phyloP scores from a whole-genome alignment of 2,888 invertebrate species.

The Cyaniris semiargus region DNA sequence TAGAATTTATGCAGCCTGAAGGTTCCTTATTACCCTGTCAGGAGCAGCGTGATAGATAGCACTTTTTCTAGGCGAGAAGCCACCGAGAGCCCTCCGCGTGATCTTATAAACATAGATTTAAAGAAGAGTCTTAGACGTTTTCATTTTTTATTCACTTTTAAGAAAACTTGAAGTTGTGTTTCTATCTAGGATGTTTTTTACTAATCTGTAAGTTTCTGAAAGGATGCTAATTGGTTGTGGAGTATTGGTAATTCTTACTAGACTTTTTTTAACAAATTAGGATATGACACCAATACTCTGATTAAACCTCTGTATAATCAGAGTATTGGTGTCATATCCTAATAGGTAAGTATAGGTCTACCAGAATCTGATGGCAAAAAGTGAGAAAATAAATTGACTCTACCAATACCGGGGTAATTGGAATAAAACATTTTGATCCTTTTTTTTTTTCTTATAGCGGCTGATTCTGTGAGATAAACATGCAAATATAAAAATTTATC shows the following conservation, averaged over 20 bases:
- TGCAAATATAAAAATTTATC: no score
- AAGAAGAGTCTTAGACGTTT: slow-evolving; percentile 23
- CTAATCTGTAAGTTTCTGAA: not conserved
- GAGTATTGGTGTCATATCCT: no score
- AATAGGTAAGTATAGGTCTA: no score
- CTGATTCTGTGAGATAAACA: no score
- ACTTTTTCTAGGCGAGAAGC: slow-evolving; percentile 29
- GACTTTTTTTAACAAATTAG: not conserved
- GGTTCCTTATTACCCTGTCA: slow-evolving; percentile 24
- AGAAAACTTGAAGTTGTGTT: not conserved
- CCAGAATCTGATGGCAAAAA: no score
- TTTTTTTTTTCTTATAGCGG: no score
- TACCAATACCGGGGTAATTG: no score
- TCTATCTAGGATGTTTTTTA: not conserved
- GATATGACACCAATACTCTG: no score
- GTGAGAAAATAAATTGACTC: no score
- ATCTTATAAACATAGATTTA: slow-evolving; percentile 29
- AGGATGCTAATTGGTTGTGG: not conserved
- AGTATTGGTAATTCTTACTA: not conserved
- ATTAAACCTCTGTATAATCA: no score
- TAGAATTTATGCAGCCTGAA: slow-evolving; percentile 34
- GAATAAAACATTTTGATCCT: no score
- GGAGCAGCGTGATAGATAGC: slow-evolving; percentile 31
- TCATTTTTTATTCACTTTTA: slow-evolving; percentile 17
- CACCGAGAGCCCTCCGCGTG: slow-evolving; percentile 24